A percentile compares a stretch with the other conserved stretches of the same genome.
phyloP scores from a whole-genome alignment of 53 echinoderm and acorn worm species.

The Echinometra lucunter region DNA sequence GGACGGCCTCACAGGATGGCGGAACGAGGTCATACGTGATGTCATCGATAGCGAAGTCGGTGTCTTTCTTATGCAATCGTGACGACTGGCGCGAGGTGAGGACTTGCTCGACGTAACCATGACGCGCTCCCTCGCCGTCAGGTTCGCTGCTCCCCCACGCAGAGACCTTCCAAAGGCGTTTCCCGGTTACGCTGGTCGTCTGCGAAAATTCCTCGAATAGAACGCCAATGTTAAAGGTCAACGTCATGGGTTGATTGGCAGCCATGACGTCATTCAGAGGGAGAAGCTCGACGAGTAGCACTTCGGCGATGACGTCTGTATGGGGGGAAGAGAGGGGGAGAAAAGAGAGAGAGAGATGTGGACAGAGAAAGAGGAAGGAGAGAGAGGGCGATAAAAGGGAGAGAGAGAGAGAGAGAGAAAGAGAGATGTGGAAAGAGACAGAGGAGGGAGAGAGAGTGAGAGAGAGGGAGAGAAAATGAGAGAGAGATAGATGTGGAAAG shows the following conservation, averaged over 20 bases:
- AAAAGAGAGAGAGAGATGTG: not conserved
- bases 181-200: slow-evolving; percentile 54
- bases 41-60: not conserved
- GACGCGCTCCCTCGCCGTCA: slow-evolving; percentile 32
- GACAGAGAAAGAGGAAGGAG: not conserved
- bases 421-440: too few relatives aligned
- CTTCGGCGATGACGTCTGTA: slow-evolving; percentile 34
- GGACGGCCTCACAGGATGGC: slow-evolving; percentile 7
- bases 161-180: slow-evolving; percentile 24
- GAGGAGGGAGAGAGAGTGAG: too few relatives aligned
- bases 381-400: too few relatives aligned
- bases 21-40: slow-evolving; percentile 17
- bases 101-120: slow-evolving; percentile 52
- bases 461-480: too few relatives aligned
- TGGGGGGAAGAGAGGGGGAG: not conserved
- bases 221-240: slow-evolving; percentile 53
- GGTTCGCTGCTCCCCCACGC: slow-evolving; percentile 37
- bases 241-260: not conserved
- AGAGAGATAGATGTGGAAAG: too few relatives aligned
- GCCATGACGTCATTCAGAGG: slow-evolving; percentile 6
- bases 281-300: not conserved
- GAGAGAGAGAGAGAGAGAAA: too few relatives aligned
- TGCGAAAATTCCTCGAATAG: slow-evolving; percentile 57
- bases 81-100: slow-evolving; percentile 40
- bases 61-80: slow-evolving; percentile 5